Base-by-base conservation (phyloP, 2,888 invertebrate genomes). In the Drosophila mimetica region DNA sequence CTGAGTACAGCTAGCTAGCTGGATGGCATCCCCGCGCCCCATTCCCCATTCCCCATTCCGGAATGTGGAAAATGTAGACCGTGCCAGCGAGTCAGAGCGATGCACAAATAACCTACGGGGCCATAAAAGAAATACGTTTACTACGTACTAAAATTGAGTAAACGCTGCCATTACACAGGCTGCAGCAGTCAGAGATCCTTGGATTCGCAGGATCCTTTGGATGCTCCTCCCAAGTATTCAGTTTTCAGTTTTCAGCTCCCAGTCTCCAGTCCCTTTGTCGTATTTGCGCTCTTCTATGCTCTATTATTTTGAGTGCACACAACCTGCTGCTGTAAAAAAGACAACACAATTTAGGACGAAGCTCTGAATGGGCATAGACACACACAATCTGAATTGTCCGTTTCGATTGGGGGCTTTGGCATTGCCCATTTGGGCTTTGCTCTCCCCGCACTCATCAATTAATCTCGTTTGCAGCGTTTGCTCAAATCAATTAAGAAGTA, bases 81-180 rank as follows among this genome's bases (percentile, higher is more conserved):
- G 69, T 66, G 47, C 51, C 59, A 59, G 60, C 75, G 75, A 67
- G 67, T 69, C 67, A 67, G 67, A 74, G 74, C 75, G 69, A 54
- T 66, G 86, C 74, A 86, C 82, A 86, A 84, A 86, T 85, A 79
- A 70, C 77, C 82, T 74, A 64, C 54, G 64, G 73, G 77, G 67
- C 76, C 71, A 79, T 84, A 85, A 84, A 84, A 86, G 84, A 85
- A 84, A 84, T 86, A 85, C 87, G 87, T 84, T 86, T 86, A 77
- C 85, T 79, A 76, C 78, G 80, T 86, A 82, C 83, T 86, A 77
- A 82, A 84, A 84, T 84, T 84, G 84, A 87, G 84, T 86, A 84
- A 84, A 86, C 76, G 86, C 87, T 84, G 77, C 81, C 78, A 84
- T 86, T 81, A 86, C 81, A 78, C 79, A 37, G 82, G 61, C 77